Base-by-base conservation (phyloP, 64 coral and sea anemone species). In the Porites australiensis region DNA sequence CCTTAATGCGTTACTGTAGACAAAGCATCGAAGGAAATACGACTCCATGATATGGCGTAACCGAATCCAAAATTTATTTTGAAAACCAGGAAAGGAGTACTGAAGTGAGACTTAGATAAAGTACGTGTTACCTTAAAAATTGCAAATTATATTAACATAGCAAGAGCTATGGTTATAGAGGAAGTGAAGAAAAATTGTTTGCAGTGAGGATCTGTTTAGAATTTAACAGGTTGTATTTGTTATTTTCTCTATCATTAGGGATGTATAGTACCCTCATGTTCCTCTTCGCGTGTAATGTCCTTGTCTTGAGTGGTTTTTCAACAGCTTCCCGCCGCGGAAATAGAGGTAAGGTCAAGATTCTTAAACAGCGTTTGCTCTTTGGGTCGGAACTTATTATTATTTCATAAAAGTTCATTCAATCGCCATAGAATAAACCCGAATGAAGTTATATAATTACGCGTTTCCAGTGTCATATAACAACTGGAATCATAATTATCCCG, bases 311-410 rank as follows among this genome's bases (percentile, higher is more conserved):
- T 13, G 7, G 47, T 64, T 50, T 63, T 21, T 63, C 62, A 21
- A 84, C 14, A 67, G 15, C 46, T 65, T 69, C 19, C n/a, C 44
- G 63, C 12, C 46, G 45, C 27, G 50, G 47, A 50, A 50, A 84
- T 5, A 14, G 62, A 84, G 81, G 81, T 84, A 51, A 84, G 61
- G 81, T 84, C 81, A 84, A 84, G 62, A 84, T 47, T 0, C 23
- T 69, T 51, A 78, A 37, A 22, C 18, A 21, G 23, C 8, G 13
- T 23, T 78, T 55, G 75, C 20, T 53, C 16, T 55, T 4, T 3
- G 51, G 51, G 51, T 21, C 51, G 51, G 10, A 23, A 6, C 5
- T 60, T 6, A 60, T 80, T 80, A 60, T 44, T 80, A 43, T 80
- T 80, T 80, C 57, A 80, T 80, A 13, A 21, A 22, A 44, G 5